phyloP scores from a whole-genome alignment of 2,888 invertebrate genomes.

The Camponotus fellah region DNA sequence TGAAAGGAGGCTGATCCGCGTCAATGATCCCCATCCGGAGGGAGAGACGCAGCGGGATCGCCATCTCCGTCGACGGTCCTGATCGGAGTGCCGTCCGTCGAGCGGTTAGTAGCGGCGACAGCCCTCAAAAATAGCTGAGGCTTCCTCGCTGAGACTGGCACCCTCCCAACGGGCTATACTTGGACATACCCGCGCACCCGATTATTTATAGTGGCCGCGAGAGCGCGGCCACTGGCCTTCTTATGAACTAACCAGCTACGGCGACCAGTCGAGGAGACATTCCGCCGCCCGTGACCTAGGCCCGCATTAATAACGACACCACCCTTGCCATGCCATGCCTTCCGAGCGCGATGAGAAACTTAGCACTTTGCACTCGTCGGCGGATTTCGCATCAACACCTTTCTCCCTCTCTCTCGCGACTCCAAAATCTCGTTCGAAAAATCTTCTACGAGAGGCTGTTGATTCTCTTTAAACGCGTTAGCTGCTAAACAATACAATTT shows the following conservation, averaged over 20 bases:
- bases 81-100: slow-evolving; percentile 78
- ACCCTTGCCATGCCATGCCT: slow-evolving; percentile 70
- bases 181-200: slow-evolving; percentile 91
- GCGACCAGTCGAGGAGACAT: slow-evolving; percentile 81
- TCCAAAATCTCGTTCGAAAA: not conserved
- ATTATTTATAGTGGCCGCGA: slow-evolving; percentile 90
- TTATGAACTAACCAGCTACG: slow-evolving; percentile 87
- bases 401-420: not conserved
- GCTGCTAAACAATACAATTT: not conserved
- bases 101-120: slow-evolving; percentile 81
- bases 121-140: slow-evolving; percentile 84
- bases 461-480: slow-evolving; percentile 2
- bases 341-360: slow-evolving; percentile 41
- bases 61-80: slow-evolving; percentile 69
- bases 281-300: slow-evolving; percentile 87
- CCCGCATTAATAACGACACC: slow-evolving; percentile 84
- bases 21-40: not conserved
- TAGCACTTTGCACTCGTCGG: slow-evolving; percentile 46
- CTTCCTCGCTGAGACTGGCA: slow-evolving; percentile 89
- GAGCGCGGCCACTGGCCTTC: slow-evolving; percentile 86
- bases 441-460: not conserved
- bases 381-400: not conserved
- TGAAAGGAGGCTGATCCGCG: slow-evolving; percentile 13
- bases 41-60: slow-evolving; percentile 52
- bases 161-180: slow-evolving; percentile 94